Base-by-base conservation (phyloP, 2,797 vertebrate genomes). In the Cephalopachus bancanus region DNA sequence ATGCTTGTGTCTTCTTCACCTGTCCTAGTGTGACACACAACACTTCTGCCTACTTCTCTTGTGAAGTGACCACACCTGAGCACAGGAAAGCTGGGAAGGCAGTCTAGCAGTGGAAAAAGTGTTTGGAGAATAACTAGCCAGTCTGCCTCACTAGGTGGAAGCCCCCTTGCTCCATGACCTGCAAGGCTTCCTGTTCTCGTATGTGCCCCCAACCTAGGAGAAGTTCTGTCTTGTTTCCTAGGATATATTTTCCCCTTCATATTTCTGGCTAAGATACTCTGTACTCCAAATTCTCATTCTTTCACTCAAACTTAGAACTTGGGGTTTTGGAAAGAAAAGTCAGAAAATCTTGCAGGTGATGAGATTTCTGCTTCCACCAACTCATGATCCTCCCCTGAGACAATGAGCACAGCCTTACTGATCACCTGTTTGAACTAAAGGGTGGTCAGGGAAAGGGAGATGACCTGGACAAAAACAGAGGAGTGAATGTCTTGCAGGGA, bases 321-420 rank as follows among this genome's bases (percentile, higher is more conserved):
- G 10, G 8, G n/a, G 9, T 20, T 90, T 79, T 30, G 59, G n/a
- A 69, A 57, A 26, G 62, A 16, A 79, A 90, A n/a, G 22, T n/a
- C 19, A 17, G 30, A 9, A 26, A 44, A 55, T 59, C 53, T 59
- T 11, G 1, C 20, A 44, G 44, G 15, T 9, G n/a, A 7, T 16
- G 26, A n/a, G 33, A 49, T 59, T 44, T 44, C 26, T n/a, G 33
- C 51, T 30, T 80, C 53, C 17, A 15, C 19, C 1, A 1, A 74
- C 55, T 44, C 26, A 1, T 30, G 33, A 5, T 74, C n/a, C 51
- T 26, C 49, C 24, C 24, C 15, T 0, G 16, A 6, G 62, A 17
- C 60, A 7, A 3, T 0, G 0, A 30, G 62, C 26, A 1, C 53
- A 30, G 62, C 12, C 12, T 26, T 44, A 19, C 9, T 6, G 62